phyloP scores from a whole-genome alignment of 2,113 vertebrate species.

The Hoplias malabaricus region DNA sequence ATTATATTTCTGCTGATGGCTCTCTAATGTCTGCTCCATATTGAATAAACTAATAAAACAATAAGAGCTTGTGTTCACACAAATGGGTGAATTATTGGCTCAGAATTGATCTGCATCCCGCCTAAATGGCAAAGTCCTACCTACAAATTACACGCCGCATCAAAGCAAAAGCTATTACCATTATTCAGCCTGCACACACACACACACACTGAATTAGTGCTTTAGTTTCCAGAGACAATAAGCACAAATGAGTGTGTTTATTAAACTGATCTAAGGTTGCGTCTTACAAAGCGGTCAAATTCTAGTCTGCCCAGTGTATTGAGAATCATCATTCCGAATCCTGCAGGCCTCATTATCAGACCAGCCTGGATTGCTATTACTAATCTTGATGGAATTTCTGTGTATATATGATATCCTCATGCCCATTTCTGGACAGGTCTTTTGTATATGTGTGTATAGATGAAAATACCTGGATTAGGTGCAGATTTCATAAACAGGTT shows the following conservation, averaged over 20 bases:
- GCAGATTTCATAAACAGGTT: no score
- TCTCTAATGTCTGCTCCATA: conserved; percentile 27
- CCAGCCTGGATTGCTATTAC: no score
- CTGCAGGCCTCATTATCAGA: no score
- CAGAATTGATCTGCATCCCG: conserved; percentile 12
- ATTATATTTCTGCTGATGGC: conserved; percentile 26
- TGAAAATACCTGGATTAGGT: no score
- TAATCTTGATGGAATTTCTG: no score
- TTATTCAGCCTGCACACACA: conserved; percentile 13
- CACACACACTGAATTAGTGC: conserved; percentile 23
- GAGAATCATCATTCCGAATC: background rate
- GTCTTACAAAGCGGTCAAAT: background rate
- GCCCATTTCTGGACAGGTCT: no score
- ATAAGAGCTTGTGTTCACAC: conserved; percentile 7
- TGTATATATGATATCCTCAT: no score
- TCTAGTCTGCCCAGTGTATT: background rate
- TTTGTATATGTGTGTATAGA: no score
- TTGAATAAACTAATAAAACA: conserved; percentile 29
- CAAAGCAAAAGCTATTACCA: conserved; percentile 25
- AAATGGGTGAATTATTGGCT: conserved; percentile 14
- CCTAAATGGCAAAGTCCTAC: background rate
- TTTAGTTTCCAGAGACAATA: conserved; percentile 22
- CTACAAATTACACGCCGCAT: conserved; percentile 29
- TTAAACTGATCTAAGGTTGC: conserved; percentile 8
- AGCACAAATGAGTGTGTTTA: conserved; percentile 13